Conservation (phyloP, 1,140 invertebrate species). For the Physella acuta region DNA sequence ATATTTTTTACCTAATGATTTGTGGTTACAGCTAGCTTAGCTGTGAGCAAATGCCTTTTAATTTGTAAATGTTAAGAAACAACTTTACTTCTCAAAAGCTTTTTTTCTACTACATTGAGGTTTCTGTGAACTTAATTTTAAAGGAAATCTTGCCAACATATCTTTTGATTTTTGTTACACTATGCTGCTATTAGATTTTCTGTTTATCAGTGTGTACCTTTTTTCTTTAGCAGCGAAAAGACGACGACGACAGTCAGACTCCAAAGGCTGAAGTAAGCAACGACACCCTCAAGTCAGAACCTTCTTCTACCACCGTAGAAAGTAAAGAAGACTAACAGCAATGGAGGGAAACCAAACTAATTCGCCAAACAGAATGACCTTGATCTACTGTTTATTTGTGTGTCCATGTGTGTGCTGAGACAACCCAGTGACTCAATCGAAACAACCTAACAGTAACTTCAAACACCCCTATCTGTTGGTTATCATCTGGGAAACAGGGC, state of each 20-base stretch:
- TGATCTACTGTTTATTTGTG: slow-evolving; percentile 9
- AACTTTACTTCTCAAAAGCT: neutral
- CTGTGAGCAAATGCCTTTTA: too few relatives aligned
- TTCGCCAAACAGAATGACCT: slow-evolving; percentile 4
- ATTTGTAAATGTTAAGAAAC: too few relatives aligned
- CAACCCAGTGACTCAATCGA: slow-evolving; percentile 24
- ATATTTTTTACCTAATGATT: too few relatives aligned
- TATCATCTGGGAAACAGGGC: slow-evolving; percentile 21
- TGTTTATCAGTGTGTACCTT: neutral
- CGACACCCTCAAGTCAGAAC: slow-evolving; percentile 18
- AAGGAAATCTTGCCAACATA: too few relatives aligned
- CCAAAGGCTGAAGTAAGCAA: slow-evolving; percentile 18
- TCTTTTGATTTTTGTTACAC: too few relatives aligned
- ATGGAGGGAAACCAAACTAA: neutral
- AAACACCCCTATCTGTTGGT: neutral
- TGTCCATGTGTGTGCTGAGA: slow-evolving; percentile 21
- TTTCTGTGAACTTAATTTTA: too few relatives aligned
- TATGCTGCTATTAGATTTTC: neutral
- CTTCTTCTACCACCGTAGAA: slow-evolving; percentile 21
- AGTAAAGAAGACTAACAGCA: slow-evolving; percentile 8
- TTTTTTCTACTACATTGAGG: neutral
- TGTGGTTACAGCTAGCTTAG: too few relatives aligned
- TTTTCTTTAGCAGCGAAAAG: neutral
- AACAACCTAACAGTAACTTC: slow-evolving; percentile 9
- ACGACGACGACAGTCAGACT: neutral